A percentile compares a stretch with the other conserved stretches of the same genome.
Conservation (phyloP, 2,113 vertebrate genomes). For the Callithrix jacchus region DNA sequence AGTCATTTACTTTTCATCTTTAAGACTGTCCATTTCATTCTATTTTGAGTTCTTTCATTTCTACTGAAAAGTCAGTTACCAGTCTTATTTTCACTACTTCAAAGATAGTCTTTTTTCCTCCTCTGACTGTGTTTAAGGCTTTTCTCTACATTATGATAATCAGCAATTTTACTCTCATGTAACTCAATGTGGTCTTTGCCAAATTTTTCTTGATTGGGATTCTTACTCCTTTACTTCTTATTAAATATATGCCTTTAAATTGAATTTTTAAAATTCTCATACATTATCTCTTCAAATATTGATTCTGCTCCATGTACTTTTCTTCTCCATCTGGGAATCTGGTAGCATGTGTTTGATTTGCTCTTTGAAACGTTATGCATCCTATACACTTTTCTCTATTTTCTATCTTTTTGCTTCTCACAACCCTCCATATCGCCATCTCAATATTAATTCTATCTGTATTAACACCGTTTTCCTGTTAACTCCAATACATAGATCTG, state of each 20-base stretch:
- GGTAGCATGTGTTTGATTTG: not conserved
- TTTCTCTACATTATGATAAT: not conserved
- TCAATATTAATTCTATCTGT: not conserved
- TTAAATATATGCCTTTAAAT: not conserved
- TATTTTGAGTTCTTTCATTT: not conserved
- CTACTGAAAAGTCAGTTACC: not conserved
- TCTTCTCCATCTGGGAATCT: not conserved
- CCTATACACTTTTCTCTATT: not conserved
- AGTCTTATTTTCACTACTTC: not conserved
- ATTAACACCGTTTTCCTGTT: not conserved
- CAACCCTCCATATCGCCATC: not conserved
- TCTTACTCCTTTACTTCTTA: not conserved
- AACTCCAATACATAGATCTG: not conserved
- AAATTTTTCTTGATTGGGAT: not conserved
- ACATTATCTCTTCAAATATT: not conserved
- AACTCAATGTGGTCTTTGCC: not conserved
- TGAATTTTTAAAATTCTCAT: not conserved
- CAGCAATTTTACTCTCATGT: not conserved
- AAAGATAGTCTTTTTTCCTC: not conserved
- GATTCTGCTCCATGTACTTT: not conserved
- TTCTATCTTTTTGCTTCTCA: not conserved
- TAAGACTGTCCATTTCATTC: not conserved
- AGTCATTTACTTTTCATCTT: not conserved
- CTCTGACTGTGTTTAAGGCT: not conserved
- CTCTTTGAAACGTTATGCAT: not conserved